Evolutionary conservation across 2,888 invertebrate species (phyloP).

Genomic region (Steinernema carpocapsae): DNA sequence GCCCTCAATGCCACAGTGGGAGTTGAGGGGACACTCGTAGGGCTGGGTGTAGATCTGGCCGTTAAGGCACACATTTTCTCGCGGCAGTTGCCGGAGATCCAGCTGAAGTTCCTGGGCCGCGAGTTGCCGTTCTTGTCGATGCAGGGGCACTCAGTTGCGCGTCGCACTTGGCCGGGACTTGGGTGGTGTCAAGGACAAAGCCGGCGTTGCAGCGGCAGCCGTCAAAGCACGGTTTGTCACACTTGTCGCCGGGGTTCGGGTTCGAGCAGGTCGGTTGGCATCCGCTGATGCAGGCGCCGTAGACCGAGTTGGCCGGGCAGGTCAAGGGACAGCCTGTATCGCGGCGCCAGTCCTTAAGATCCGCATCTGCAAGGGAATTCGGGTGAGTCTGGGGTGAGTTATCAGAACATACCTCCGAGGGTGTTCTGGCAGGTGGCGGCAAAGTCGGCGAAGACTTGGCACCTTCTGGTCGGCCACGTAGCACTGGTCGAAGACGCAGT

Average conservation of each 20-base stretch:
- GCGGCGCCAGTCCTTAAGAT: not conserved
- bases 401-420: not conserved
- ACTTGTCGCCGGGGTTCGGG: not conserved
- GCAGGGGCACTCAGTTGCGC: not conserved
- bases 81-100: slow-evolving; percentile 11
- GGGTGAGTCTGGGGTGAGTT: not conserved
- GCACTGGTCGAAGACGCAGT: slow-evolving; percentile 6
- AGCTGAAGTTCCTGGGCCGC: not conserved
- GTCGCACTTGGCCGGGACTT: slow-evolving; percentile 11
- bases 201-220: not conserved
- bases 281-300: not conserved
- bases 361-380: not conserved
- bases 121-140: not conserved
- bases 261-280: not conserved
- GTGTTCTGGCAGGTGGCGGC: not conserved
- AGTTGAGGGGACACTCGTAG: not conserved
- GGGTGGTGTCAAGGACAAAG: not conserved
- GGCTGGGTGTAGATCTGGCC: slow-evolving; percentile 3
- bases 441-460: not conserved
- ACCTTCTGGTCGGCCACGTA: slow-evolving; percentile 2
- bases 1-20: slow-evolving; percentile 1
- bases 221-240: slow-evolving; percentile 1
- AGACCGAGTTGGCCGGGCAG: not conserved
- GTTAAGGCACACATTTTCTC: not conserved
- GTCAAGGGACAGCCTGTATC: not conserved